Conservation (phyloP, 2,888 invertebrate species). For the Watsonalla binaria region DNA sequence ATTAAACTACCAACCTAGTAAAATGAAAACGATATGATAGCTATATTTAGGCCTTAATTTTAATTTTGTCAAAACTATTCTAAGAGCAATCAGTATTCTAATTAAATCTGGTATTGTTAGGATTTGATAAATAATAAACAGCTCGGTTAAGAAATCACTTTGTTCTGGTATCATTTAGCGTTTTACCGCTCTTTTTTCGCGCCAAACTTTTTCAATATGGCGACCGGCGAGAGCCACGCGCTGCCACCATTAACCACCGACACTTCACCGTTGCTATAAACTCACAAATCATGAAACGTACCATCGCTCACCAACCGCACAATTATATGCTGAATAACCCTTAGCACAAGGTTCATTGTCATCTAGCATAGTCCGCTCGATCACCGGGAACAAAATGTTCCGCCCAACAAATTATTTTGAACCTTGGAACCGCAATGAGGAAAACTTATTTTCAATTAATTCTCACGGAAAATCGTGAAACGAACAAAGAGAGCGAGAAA, state of each 20-base stretch:
- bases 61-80: no score
- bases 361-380: conserved; percentile 29
- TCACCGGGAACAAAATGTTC: conserved; percentile 57
- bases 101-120: no score
- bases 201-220: conserved; percentile 78
- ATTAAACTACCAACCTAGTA: no score
- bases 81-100: no score
- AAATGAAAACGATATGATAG: no score
- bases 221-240: conserved; percentile 69
- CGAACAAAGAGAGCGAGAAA: conserved; percentile 78
- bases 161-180: conserved; percentile 30
- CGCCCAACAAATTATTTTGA: conserved; percentile 64
- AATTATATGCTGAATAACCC: conserved; percentile 40
- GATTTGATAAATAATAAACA: background rate
- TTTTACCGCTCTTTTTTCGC: conserved; percentile 64
- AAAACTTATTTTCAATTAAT: conserved; percentile 69
- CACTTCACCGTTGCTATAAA: conserved; percentile 79
- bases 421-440: conserved; percentile 57
- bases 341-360: conserved; percentile 42
- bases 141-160: conserved; percentile 20
- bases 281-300: conserved; percentile 78
- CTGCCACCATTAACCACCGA: conserved; percentile 77
- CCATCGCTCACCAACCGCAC: conserved; percentile 39
- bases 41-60: no score
- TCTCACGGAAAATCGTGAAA: conserved; percentile 59